phyloP scores from a whole-genome alignment of 2,113 vertebrate genomes.

The Cyanoderma ruficeps region DNA sequence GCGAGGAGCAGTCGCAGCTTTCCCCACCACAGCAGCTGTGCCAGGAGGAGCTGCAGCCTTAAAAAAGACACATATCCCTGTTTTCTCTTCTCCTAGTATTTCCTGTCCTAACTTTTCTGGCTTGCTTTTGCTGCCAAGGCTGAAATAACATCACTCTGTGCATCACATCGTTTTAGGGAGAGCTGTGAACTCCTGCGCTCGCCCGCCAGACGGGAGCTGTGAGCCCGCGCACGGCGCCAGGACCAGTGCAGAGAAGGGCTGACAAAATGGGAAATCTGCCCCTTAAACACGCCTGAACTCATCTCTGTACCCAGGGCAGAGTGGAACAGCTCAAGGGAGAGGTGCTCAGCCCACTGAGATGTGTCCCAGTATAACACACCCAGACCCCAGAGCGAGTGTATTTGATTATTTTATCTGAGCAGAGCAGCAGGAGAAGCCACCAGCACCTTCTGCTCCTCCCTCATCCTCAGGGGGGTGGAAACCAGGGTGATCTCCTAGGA shows the following conservation, averaged over 20 bases:
- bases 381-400: fast-evolving
- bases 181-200: not conserved
- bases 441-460: not conserved
- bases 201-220: not conserved
- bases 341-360: not conserved
- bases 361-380: not conserved
- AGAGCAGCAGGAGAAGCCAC: not conserved
- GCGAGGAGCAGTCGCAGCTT: not conserved
- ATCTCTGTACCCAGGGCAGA: fast-evolving
- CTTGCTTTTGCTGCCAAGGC: conserved; percentile 28
- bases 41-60: conserved; percentile 16
- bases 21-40: not conserved
- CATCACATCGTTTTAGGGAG: not conserved
- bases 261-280: not conserved
- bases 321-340: not conserved
- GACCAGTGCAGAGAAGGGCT: not conserved
- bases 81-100: not conserved
- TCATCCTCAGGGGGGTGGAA: not conserved
- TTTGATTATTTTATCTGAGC: not conserved
- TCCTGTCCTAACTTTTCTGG: conserved; percentile 4
- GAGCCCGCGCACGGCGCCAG: not conserved
- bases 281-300: not conserved
- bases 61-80: conserved; percentile 4
- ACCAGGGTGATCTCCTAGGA: not conserved
- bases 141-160: not conserved